phyloP scores from a whole-genome alignment of 2,113 vertebrate species.

The Coptodon rendalli region DNA sequence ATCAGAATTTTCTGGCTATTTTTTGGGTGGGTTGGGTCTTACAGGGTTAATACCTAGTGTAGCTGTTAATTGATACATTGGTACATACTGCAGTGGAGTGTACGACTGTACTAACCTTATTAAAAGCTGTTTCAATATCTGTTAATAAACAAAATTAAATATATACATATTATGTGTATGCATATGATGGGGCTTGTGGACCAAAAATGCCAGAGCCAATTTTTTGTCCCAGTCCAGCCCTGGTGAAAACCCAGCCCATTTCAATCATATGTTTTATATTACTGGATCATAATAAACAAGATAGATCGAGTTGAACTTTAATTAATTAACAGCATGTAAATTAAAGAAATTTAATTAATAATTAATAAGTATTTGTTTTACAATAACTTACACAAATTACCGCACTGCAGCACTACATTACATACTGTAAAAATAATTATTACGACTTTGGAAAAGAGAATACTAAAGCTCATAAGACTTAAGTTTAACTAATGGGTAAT shows the following conservation, averaged over 20 bases:
- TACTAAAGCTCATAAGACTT: background rate
- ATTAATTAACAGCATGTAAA: background rate
- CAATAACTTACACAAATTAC: background rate
- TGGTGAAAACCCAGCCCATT: background rate
- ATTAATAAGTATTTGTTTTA: background rate
- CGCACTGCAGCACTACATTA: background rate
- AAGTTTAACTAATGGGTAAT: background rate
- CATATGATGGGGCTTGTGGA: background rate
- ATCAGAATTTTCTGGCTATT: background rate
- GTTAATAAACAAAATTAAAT: background rate
- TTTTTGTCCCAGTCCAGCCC: background rate
- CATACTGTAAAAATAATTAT: background rate
- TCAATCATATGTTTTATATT: background rate
- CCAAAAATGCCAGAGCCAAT: rapidly evolving
- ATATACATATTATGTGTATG: background rate
- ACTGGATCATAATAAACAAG: background rate
- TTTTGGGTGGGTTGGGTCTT: background rate
- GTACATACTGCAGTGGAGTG: background rate
- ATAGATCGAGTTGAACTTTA: background rate
- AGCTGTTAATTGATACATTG: background rate
- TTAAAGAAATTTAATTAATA: background rate
- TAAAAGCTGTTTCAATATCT: background rate
- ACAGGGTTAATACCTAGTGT: background rate
- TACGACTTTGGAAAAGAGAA: background rate
- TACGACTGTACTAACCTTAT: background rate